Evolutionary conservation across 2,113 vertebrate species (phyloP).

Genomic region (Odocoileus virginianus): DNA sequence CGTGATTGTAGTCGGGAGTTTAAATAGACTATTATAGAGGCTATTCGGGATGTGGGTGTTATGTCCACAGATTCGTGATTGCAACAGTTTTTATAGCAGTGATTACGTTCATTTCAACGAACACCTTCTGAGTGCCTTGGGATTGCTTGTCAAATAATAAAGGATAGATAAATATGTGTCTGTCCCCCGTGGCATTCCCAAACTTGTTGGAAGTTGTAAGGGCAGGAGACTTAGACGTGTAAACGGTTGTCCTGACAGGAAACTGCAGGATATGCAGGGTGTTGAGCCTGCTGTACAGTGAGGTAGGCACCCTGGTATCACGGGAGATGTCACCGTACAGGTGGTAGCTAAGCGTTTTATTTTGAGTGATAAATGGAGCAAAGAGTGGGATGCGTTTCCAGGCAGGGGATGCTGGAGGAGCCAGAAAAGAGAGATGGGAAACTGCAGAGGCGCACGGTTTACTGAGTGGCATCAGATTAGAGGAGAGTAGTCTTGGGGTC

Average conservation of each 20-base stretch:
- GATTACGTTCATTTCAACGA: background rate
- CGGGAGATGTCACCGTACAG: background rate
- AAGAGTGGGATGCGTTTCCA: background rate
- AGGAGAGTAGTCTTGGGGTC: background rate
- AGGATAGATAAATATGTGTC: background rate
- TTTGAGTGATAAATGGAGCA: background rate
- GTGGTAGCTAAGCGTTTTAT: background rate
- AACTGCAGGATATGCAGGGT: background rate
- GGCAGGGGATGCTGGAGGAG: background rate
- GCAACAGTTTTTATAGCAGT: background rate
- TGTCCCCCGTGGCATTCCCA: background rate
- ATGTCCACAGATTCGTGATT: background rate
- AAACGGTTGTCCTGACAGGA: background rate
- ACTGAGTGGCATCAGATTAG: background rate
- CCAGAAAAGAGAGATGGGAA: background rate
- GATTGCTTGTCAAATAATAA: background rate
- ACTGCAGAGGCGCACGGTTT: fast-evolving
- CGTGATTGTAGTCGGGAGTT: background rate
- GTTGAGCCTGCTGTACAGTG: background rate
- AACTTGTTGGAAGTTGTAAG: background rate
- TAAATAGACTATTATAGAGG: background rate
- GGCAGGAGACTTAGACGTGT: background rate
- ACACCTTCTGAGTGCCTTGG: background rate
- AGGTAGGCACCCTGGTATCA: background rate
- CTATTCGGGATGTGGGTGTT: background rate